Evolutionary conservation across 2,888 invertebrate genomes (phyloP).

Genomic region (Adineta ricciae): DNA sequence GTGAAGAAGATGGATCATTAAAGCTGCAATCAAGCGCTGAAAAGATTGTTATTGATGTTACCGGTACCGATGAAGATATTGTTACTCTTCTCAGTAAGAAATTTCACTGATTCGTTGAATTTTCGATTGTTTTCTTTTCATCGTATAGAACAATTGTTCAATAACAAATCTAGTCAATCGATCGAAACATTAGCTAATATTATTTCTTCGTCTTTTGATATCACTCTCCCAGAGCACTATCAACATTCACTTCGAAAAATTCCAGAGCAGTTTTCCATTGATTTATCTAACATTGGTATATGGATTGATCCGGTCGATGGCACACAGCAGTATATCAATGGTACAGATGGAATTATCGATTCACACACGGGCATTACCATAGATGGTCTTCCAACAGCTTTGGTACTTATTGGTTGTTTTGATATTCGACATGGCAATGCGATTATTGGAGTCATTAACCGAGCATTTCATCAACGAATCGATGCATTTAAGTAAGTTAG

Average conservation of each 20-base stretch:
- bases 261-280: not conserved
- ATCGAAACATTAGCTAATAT: not conserved
- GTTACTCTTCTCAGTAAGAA: not conserved
- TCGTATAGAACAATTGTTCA: not conserved
- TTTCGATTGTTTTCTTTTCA: not conserved
- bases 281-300: not conserved
- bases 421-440: not conserved
- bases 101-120: not conserved
- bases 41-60: not conserved
- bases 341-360: not conserved
- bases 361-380: not conserved
- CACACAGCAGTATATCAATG: not conserved
- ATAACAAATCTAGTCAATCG: not conserved
- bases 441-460: not conserved
- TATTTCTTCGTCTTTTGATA: not conserved
- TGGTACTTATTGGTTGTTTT: not conserved
- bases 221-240: not conserved
- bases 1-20: slow-evolving; percentile 10
- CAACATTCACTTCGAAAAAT: not conserved
- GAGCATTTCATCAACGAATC: not conserved
- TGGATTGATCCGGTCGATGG: not conserved
- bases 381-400: slow-evolving; percentile 3
- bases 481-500: not conserved
- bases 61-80: not conserved
- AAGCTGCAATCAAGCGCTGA: not conserved